Base-by-base conservation (phyloP, 2,888 invertebrate genomes). In the Aporophyla lueneburgensis region DNA sequence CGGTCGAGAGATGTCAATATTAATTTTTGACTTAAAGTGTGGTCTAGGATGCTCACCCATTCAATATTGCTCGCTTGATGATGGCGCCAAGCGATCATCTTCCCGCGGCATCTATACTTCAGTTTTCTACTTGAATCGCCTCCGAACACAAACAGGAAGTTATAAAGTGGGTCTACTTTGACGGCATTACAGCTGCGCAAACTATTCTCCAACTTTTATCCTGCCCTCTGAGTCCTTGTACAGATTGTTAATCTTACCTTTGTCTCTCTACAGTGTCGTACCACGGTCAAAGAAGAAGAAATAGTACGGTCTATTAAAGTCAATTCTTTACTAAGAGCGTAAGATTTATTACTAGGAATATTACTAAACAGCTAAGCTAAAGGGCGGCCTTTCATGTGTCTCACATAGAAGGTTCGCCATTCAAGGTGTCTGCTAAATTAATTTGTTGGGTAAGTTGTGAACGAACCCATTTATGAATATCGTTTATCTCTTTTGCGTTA, bases 401-500 rank as follows among this genome's bases (percentile, higher is more conserved):
- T 53, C 33, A 54, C 65, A 43, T 69, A 69, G 59, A 61, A 51
- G 27, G 5, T 6, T 27, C 27, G 76, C 21, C 43, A 65, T 69
- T 67, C 71, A 59, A 27, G 12, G 54, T 16, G 19, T 62, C 56
- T 56, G 63, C 46, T 67, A 59, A 71, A 80, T 69, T 69, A 80
- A 80, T 71, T 59, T 63, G 63, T 65, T 74, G 53, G 33, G 51
- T 58, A 59, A 68, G 51, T 68, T 12, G 59, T 54, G 43, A 43
- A 54, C 61, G 49, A 54, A 16, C 56, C 19, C 53, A 16, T 24
- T 80, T 68, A 43, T 46, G 58, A 76, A 49, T 62, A 58, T 43
- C 46, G 54, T 68, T 76, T 46, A 72, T 69, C 27, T 54, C 24
- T 53, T 58, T 19, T 46, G 59, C 69, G 40, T 40, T 76, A 59